Percentiles rank a stretch among this genome's conserved stretches.
phyloP scores from a whole-genome alignment of 1,140 invertebrate species.

The Drosophila tropicalis region DNA sequence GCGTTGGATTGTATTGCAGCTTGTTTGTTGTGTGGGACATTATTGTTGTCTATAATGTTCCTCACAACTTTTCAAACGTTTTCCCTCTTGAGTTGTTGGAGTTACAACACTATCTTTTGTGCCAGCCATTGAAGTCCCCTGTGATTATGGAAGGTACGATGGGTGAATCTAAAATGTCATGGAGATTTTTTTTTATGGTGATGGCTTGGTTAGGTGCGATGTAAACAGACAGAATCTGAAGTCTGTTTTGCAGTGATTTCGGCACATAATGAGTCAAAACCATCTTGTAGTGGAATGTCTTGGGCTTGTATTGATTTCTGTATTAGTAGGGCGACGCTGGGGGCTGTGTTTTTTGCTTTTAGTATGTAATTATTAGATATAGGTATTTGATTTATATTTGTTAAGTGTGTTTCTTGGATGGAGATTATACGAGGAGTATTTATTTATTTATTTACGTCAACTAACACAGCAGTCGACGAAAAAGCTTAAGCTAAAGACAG shows the following conservation, averaged over 20 bases:
- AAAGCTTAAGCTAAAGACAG: no score
- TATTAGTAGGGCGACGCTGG: background rate
- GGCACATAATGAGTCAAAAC: background rate
- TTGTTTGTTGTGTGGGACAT: no score
- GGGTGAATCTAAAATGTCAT: background rate
- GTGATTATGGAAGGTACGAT: background rate
- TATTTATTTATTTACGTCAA: no score
- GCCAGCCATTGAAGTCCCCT: constrained; percentile 11
- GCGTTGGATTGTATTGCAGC: no score
- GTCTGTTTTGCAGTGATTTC: background rate
- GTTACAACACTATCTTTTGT: constrained; percentile 19
- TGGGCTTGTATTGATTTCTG: background rate
- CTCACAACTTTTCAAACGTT: background rate
- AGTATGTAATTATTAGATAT: background rate
- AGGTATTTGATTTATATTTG: background rate
- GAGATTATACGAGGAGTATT: background rate
- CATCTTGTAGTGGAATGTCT: background rate
- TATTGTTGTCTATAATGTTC: no score
- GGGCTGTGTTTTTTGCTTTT: background rate
- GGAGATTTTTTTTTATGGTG: background rate
- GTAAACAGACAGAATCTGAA: background rate
- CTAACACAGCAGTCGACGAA: no score
- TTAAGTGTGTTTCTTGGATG: background rate
- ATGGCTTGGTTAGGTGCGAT: constrained; percentile 4
- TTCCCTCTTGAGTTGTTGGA: constrained; percentile 16